Conservation (phyloP, 1,140 invertebrate species). For the Ridgeia piscesae region DNA sequence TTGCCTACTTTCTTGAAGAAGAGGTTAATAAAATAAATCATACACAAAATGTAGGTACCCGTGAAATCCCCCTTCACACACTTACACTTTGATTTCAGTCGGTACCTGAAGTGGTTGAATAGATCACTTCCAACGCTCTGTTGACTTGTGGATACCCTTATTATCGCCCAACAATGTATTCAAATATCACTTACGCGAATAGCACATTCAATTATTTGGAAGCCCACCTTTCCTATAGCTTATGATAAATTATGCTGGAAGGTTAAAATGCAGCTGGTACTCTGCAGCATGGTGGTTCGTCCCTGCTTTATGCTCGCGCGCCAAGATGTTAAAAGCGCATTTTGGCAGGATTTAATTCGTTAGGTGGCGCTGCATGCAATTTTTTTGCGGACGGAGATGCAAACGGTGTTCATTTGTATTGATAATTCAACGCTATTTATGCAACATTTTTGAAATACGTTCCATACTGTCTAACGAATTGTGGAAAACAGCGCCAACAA, state of each 20-base stretch:
- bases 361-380: background rate
- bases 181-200: background rate
- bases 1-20: no score
- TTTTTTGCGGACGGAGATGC: background rate
- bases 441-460: constrained; percentile 22
- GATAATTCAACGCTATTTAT: background rate
- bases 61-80: no score
- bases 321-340: background rate
- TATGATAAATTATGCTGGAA: background rate
- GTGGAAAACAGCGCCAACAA: constrained; percentile 25
- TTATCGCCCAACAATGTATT: background rate
- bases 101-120: background rate
- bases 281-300: background rate
- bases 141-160: background rate
- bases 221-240: background rate
- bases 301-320: background rate
- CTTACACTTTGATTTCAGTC: background rate
- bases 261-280: background rate
- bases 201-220: background rate
- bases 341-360: background rate
- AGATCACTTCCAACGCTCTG: background rate
- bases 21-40: no score
- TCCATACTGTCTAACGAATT: constrained; percentile 41
- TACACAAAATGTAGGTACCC: no score
- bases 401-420: background rate